Evolutionary conservation across 2,113 vertebrate species (phyloP).

Genomic region (Syngnathus floridae): DNA sequence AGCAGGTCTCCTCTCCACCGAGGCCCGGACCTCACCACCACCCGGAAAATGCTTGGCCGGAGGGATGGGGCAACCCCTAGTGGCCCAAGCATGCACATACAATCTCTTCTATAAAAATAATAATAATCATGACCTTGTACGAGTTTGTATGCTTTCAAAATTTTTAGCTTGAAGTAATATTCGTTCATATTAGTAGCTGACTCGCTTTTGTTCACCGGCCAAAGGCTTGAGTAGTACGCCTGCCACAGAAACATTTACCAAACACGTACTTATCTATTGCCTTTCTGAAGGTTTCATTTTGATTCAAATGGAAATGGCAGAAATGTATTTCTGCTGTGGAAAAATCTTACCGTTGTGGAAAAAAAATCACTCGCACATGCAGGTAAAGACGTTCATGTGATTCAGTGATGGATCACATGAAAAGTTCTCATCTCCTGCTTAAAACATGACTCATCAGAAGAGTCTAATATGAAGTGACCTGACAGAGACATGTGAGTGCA

Average conservation of each 20-base stretch:
- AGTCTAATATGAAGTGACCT: conserved; percentile 20
- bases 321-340: conserved; percentile 23
- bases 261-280: conserved; percentile 45
- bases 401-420: conserved; percentile 17
- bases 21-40: background rate
- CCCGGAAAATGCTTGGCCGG: conserved; percentile 12
- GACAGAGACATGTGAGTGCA: conserved; percentile 34
- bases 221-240: conserved; percentile 34
- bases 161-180: background rate
- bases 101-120: too few species aligned
- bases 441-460: conserved; percentile 32
- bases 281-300: conserved; percentile 58
- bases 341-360: conserved; percentile 7
- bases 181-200: conserved; percentile 15
- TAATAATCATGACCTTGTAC: conserved; percentile 1
- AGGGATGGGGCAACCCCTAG: conserved; percentile 63
- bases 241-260: conserved; percentile 54
- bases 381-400: conserved; percentile 3
- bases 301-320: conserved; percentile 25
- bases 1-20: conserved; percentile 39
- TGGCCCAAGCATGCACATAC: conserved; percentile 37
- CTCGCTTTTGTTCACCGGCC: conserved; percentile 28
- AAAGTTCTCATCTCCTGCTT: conserved; percentile 15
- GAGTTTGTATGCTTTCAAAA: conserved; percentile 2
- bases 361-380: background rate